Conservation (phyloP, 2,113 vertebrate species). For the Oxygymnocypris stewartii region DNA sequence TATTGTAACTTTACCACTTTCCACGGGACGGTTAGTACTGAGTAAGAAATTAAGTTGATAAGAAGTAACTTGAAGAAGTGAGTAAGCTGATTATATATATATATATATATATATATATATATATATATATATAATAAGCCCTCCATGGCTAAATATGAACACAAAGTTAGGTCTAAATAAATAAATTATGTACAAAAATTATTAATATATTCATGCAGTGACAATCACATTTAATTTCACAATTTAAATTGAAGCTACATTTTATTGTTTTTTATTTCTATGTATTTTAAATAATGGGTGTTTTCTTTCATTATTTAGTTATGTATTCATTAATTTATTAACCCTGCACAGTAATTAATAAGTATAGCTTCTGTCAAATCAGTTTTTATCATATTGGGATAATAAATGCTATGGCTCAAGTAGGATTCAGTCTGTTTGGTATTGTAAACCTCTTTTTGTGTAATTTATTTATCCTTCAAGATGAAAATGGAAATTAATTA, state of each 20-base stretch:
- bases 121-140: too few relatives aligned
- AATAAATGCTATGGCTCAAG: background rate
- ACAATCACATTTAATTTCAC: background rate
- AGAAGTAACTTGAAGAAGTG: too few relatives aligned
- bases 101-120: too few relatives aligned
- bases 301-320: too few relatives aligned
- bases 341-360: background rate
- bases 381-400: background rate
- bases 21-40: background rate
- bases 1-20: background rate
- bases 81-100: too few relatives aligned
- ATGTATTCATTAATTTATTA: too few relatives aligned
- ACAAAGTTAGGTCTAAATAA: too few relatives aligned
- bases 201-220: background rate
- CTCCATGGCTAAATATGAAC: too few relatives aligned
- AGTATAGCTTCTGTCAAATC: background rate
- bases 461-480: constrained; percentile 38
- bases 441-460: constrained; percentile 13
- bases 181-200: background rate
- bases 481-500: constrained; percentile 49
- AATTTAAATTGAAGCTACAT: background rate
- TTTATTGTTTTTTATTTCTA: background rate
- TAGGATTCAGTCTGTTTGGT: background rate
- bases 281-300: background rate
- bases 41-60: background rate